Conservation (phyloP, 2,888 invertebrate species). For the Caenorhabditis parvicauda region DNA sequence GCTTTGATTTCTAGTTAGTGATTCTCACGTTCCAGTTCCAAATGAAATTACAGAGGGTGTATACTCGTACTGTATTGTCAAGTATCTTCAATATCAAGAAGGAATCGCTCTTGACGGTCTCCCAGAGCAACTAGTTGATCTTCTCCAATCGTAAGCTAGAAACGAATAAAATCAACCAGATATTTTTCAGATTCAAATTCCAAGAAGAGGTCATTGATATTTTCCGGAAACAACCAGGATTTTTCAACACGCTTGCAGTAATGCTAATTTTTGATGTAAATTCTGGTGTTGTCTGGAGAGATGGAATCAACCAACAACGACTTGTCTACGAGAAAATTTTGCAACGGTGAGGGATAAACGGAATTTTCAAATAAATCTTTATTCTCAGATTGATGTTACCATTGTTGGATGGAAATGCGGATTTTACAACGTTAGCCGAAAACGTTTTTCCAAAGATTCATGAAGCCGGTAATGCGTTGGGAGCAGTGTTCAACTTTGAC, state of each 20-base stretch:
- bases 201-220: conserved; percentile 4
- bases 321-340: conserved; percentile 1
- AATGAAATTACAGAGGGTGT: conserved; percentile 18
- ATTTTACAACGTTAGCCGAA: no score
- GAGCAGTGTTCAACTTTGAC: no score
- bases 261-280: conserved; percentile 2
- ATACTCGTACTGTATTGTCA: conserved; percentile 18
- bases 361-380: no score
- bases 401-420: no score
- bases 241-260: conserved; percentile 21
- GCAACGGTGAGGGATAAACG: conserved; percentile 6
- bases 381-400: no score
- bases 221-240: conserved; percentile 22
- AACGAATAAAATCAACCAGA: not conserved
- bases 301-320: not conserved
- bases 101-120: not conserved
- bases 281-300: no score
- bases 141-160: not conserved
- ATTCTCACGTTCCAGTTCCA: not conserved
- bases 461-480: no score
- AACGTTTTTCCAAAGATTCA: no score
- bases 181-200: conserved; percentile 5
- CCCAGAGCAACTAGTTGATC: conserved; percentile 8
- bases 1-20: conserved; percentile 9
- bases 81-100: conserved; percentile 27